phyloP scores from a whole-genome alignment of 1,140 invertebrate species.

The Scaptomyza montana region DNA sequence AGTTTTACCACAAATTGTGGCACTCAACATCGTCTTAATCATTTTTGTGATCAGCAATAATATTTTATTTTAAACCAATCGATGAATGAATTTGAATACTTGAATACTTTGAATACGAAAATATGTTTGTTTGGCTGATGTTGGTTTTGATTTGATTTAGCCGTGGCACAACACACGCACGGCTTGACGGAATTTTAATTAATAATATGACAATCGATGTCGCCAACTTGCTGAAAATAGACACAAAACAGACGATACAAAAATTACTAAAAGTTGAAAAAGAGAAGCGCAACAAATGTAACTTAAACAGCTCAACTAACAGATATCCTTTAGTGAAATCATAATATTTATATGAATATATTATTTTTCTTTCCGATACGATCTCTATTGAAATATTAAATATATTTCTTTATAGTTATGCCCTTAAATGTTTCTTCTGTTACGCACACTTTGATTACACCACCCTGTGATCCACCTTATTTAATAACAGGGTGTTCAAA shows the following conservation, averaged over 20 bases:
- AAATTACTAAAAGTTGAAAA: constrained; percentile 33
- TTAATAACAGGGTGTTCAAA: constrained; percentile 35
- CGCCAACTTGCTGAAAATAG: constrained; percentile 72
- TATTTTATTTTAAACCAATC: too few relatives aligned
- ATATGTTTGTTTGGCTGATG: constrained; percentile 16
- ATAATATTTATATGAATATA: not conserved
- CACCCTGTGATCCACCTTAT: not conserved
- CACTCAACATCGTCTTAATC: constrained; percentile 36
- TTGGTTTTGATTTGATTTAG: constrained; percentile 63
- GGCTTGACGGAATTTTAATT: constrained; percentile 75
- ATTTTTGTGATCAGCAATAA: not conserved
- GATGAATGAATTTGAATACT: too few relatives aligned
- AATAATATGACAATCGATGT: constrained; percentile 67
- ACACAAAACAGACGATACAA: constrained; percentile 47
- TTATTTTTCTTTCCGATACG: too few relatives aligned
- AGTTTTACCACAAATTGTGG: constrained; percentile 55
- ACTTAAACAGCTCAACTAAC: not conserved
- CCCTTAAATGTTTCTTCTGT: not conserved
- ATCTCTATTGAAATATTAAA: too few relatives aligned
- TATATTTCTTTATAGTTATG: too few relatives aligned
- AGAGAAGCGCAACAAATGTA: not conserved
- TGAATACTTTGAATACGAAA: constrained; percentile 69
- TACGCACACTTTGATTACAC: not conserved
- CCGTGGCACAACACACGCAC: constrained; percentile 23
- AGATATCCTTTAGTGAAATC: constrained; percentile 13